Percentiles rank a stretch among this genome's conserved stretches.
Conservation (phyloP, 2,888 invertebrate species). For the Andrena praecox region DNA sequence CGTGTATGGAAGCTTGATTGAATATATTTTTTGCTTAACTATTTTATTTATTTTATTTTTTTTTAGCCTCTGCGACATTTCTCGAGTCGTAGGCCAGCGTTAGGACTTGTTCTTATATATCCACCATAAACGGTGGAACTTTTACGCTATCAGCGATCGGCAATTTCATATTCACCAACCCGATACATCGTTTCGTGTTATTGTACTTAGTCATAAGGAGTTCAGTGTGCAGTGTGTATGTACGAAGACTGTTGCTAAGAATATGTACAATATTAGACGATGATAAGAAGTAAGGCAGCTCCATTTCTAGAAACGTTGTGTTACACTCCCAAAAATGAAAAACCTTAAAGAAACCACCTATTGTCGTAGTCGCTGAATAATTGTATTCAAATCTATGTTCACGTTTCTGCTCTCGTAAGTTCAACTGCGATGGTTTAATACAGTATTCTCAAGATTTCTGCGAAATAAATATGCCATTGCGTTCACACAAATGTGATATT, state of each 20-base stretch:
- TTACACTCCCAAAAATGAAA: slow-evolving; percentile 4
- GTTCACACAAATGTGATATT: not conserved
- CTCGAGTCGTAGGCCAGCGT: no score
- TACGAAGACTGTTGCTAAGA: slow-evolving; percentile 47
- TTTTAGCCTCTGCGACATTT: no score
- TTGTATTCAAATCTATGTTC: not conserved
- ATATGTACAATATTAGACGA: slow-evolving; percentile 49
- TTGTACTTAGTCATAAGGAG: slow-evolving; percentile 19
- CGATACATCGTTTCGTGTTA: slow-evolving; percentile 9
- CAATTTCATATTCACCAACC: not conserved
- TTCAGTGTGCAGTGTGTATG: slow-evolving; percentile 28
- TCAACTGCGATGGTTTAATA: slow-evolving; percentile 10
- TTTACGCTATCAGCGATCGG: slow-evolving; percentile 20
- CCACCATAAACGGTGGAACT: not conserved
- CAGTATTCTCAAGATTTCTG: slow-evolving; percentile 3
- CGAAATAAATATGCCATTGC: not conserved
- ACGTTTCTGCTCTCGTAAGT: not conserved
- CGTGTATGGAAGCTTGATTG: no score
- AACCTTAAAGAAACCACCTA: slow-evolving; percentile 1
- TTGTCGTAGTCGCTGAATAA: slow-evolving; percentile 6
- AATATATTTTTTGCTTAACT: no score
- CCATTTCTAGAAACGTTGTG: slow-evolving; percentile 21
- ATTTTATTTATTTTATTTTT: no score
- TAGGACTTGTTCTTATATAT: no score
- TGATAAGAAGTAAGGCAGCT: slow-evolving; percentile 22